A percentile compares a stretch with the other conserved stretches of the same genome.
Evolutionary conservation across 2,113 vertebrate genomes (phyloP).

Genomic region (Noturus placidus): DNA sequence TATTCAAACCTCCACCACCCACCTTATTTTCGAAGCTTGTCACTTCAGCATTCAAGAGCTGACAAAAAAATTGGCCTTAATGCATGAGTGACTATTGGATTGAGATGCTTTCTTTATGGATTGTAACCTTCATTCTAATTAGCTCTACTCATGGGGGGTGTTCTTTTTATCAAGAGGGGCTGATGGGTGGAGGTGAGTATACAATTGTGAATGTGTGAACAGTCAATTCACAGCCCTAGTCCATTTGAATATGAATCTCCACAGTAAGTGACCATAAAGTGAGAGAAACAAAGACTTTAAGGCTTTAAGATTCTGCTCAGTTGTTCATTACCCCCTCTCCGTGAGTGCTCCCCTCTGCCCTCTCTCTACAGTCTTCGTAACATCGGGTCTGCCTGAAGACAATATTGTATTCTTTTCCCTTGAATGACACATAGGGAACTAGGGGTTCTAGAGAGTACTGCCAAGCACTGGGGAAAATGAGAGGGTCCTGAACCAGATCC

Average conservation of each 20-base stretch:
- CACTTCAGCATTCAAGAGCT: slow-evolving; percentile 72
- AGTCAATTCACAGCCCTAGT: slow-evolving; percentile 78
- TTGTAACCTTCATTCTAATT: slow-evolving; percentile 86
- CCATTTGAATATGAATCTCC: slow-evolving; percentile 92
- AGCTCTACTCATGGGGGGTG: slow-evolving; percentile 83
- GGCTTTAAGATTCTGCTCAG: slow-evolving; percentile 78
- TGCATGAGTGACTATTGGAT: slow-evolving; percentile 82
- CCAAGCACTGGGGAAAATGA: slow-evolving; percentile 75
- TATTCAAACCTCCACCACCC: slow-evolving; percentile 67
- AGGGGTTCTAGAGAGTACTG: slow-evolving; percentile 78
- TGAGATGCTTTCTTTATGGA: slow-evolving; percentile 78
- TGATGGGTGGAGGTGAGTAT: slow-evolving; percentile 2
- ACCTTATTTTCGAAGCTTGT: slow-evolving; percentile 50
- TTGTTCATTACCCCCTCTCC: slow-evolving; percentile 55
- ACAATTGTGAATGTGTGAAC: slow-evolving; percentile 78
- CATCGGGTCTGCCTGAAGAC: slow-evolving; percentile 85
- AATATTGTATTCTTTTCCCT: slow-evolving; percentile 82
- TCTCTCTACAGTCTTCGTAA: slow-evolving; percentile 75
- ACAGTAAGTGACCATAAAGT: slow-evolving; percentile 71
- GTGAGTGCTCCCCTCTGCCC: slow-evolving; percentile 32
- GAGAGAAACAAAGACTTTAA: slow-evolving; percentile 78
- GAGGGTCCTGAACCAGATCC: slow-evolving; percentile 56
- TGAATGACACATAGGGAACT: slow-evolving; percentile 80
- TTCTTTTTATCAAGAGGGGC: slow-evolving; percentile 59
- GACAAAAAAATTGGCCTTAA: slow-evolving; percentile 64